Conservation (phyloP, 2,113 vertebrate genomes). For the Nothoprocta perdicaria region DNA sequence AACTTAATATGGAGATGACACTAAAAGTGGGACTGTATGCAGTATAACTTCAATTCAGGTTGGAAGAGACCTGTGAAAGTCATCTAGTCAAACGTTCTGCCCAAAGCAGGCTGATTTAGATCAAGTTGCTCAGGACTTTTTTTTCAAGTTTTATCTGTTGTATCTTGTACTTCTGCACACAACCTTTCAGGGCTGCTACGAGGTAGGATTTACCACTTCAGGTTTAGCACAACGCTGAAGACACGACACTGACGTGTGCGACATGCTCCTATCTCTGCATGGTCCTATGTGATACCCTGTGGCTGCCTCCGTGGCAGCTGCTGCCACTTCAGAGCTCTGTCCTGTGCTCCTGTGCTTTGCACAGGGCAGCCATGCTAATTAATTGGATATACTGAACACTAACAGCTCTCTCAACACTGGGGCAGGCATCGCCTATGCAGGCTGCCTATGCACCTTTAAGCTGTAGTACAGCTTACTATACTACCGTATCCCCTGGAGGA, state of each 20-base stretch:
- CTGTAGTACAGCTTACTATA: not conserved
- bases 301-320: not conserved
- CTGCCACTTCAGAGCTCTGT: not conserved
- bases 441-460: not conserved
- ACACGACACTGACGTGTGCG: not conserved
- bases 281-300: not conserved
- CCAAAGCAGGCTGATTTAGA: not conserved
- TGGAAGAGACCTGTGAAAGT: not conserved
- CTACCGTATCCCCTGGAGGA: not conserved
- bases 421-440: not conserved
- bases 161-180: not conserved
- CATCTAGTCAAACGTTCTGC: not conserved
- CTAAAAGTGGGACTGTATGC: not conserved
- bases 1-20: not conserved
- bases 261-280: not conserved
- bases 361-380: not conserved
- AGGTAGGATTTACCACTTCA: not conserved
- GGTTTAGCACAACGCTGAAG: not conserved
- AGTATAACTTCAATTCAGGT: not conserved
- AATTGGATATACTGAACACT: not conserved
- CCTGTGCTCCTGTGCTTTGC: not conserved
- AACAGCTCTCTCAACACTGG: not conserved
- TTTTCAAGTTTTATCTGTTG: not conserved
- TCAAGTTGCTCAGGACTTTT: not conserved
- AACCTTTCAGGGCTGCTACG: not conserved